A percentile compares a stretch with the other conserved stretches of the same genome.
phyloP scores from a whole-genome alignment of 2,888 invertebrate species.

The Camptogramma bilineatum region DNA sequence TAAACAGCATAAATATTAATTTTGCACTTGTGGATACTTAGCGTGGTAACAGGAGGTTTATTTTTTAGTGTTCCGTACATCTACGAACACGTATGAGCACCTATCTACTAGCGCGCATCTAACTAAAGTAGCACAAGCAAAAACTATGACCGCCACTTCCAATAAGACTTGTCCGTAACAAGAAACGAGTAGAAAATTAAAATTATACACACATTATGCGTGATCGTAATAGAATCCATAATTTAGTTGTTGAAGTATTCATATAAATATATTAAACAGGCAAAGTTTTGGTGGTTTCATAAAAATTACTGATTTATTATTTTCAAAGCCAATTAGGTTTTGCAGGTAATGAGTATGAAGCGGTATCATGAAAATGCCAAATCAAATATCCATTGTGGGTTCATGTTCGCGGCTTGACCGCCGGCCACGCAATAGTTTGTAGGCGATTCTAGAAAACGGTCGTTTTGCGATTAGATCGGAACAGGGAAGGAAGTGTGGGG shows the following conservation, averaged over 20 bases:
- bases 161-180: slow-evolving; percentile 12
- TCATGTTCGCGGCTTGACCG: slow-evolving; percentile 49
- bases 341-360: slow-evolving; percentile 23
- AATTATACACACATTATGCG: slow-evolving; percentile 6
- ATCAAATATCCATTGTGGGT: slow-evolving; percentile 44
- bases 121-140: slow-evolving; percentile 7
- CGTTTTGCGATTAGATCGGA: slow-evolving; percentile 84
- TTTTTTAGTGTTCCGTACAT: slow-evolving; percentile 43
- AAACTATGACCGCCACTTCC: slow-evolving; percentile 14
- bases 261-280: not conserved
- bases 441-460: slow-evolving; percentile 85
- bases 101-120: slow-evolving; percentile 1
- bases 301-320: not conserved
- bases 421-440: slow-evolving; percentile 79
- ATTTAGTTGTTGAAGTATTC: slow-evolving; percentile 2
- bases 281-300: not conserved
- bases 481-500: slow-evolving; percentile 60
- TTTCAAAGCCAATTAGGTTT: slow-evolving; percentile 8
- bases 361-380: slow-evolving; percentile 41
- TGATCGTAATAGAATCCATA: slow-evolving; percentile 16
- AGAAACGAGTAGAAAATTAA: slow-evolving; percentile 10
- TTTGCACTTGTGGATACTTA: slow-evolving; percentile 61
- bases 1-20: slow-evolving; percentile 79
- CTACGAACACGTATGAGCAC: slow-evolving; percentile 9
- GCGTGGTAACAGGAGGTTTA: slow-evolving; percentile 66